A percentile compares a stretch with the other conserved stretches of the same genome.
phyloP scores from a whole-genome alignment of 2,888 invertebrate genomes.

The Philaethria dido region DNA sequence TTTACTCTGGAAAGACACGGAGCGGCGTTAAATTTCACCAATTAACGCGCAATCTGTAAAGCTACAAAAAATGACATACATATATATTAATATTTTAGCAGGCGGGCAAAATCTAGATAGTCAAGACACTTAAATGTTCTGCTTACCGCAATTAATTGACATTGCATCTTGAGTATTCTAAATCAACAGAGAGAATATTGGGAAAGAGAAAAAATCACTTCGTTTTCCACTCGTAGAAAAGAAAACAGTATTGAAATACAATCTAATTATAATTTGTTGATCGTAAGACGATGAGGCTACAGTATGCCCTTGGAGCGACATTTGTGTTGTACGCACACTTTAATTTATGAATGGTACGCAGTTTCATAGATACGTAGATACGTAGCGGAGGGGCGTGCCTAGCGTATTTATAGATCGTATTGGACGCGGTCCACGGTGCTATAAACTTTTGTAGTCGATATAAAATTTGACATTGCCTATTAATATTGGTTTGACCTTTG shows the following conservation, averaged over 20 bases:
- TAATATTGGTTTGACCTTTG: slow-evolving; percentile 44
- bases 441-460: slow-evolving; percentile 43
- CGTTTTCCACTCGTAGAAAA: background rate
- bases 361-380: slow-evolving; percentile 59
- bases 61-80: too few species aligned
- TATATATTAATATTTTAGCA: too few species aligned
- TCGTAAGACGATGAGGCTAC: slow-evolving; percentile 36
- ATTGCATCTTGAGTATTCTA: too few species aligned
- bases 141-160: too few species aligned
- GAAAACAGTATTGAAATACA: slow-evolving; percentile 6
- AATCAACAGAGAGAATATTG: too few species aligned
- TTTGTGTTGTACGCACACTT: slow-evolving; percentile 57
- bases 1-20: too few species aligned
- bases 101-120: too few species aligned
- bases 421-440: slow-evolving; percentile 46
- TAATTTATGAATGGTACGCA: slow-evolving; percentile 70
- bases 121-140: too few species aligned
- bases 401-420: slow-evolving; percentile 54
- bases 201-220: too few species aligned
- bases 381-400: slow-evolving; percentile 63
- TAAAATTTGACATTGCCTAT: slow-evolving; percentile 46
- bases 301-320: slow-evolving; percentile 53
- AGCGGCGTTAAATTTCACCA: too few species aligned
- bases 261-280: slow-evolving; percentile 27
- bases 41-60: too few species aligned